phyloP scores from a whole-genome alignment of 2,113 vertebrate genomes.

The Scartelaos histophorus region DNA sequence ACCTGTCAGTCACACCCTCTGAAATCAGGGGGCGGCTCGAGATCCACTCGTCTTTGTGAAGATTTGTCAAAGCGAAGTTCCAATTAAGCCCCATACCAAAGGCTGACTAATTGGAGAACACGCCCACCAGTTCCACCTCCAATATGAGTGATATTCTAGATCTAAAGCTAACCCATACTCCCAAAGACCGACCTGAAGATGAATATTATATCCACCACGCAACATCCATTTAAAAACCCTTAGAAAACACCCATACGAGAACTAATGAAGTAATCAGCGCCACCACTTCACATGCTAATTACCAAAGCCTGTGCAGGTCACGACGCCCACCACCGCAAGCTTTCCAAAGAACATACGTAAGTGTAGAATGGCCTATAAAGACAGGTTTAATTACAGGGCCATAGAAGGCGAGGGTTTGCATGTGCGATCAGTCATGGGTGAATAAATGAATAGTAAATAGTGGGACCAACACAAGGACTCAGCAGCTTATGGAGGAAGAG shows the following conservation, averaged over 20 bases:
- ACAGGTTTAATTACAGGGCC: slow-evolving; percentile 65
- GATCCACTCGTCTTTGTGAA: too few relatives aligned
- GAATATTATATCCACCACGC: slow-evolving; percentile 44
- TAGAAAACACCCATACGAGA: slow-evolving; percentile 51
- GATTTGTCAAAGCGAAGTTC: too few relatives aligned
- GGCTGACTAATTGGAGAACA: too few relatives aligned
- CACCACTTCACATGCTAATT: slow-evolving; percentile 67
- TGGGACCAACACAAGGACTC: slow-evolving; percentile 35
- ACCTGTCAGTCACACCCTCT: too few relatives aligned
- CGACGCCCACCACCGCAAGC: slow-evolving; percentile 31
- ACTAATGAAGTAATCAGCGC: slow-evolving; percentile 77
- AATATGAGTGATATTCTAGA: too few relatives aligned
- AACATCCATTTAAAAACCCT: slow-evolving; percentile 62
- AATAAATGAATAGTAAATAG: slow-evolving; percentile 71
- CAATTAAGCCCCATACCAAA: too few relatives aligned
- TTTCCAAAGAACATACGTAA: slow-evolving; percentile 16
- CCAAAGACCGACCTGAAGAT: slow-evolving; percentile 3
- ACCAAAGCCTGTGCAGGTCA: slow-evolving; percentile 17
- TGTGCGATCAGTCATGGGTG: slow-evolving; percentile 52
- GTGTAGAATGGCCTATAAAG: slow-evolving; percentile 49
- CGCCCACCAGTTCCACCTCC: too few relatives aligned
- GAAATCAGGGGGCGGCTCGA: too few relatives aligned
- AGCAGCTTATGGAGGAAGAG: slow-evolving; percentile 39
- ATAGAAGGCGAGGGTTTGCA: slow-evolving; percentile 43
- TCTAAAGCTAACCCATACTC: not conserved